Conservation (phyloP, 2,888 invertebrate genomes). For the Choreutis nemorana region DNA sequence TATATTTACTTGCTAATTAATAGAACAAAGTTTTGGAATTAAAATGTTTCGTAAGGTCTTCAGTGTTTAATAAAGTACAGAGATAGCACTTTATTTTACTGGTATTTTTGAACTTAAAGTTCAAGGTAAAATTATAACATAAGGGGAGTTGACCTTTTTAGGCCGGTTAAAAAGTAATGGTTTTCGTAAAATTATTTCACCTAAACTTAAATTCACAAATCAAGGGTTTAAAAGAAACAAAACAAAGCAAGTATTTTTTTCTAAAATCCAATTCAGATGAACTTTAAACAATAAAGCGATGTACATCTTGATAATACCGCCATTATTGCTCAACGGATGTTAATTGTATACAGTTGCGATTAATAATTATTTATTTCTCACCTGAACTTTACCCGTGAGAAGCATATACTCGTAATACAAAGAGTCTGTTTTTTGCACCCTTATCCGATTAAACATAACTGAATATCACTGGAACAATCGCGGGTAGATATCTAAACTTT, state of each 20-base stretch:
- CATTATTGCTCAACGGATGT: slow-evolving; percentile 46
- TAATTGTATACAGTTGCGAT: slow-evolving; percentile 26
- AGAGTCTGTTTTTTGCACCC: slow-evolving; percentile 24
- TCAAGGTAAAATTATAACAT: too few relatives aligned
- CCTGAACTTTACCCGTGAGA: slow-evolving; percentile 38
- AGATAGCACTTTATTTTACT: too few relatives aligned
- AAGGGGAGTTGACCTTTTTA: too few relatives aligned
- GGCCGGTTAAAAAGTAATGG: too few relatives aligned
- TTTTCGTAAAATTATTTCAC: too few relatives aligned
- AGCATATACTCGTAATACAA: slow-evolving; percentile 24
- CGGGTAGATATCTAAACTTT: neutral
- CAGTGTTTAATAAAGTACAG: too few relatives aligned
- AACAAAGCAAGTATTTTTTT: slow-evolving; percentile 9
- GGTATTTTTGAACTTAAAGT: too few relatives aligned
- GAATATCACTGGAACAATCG: neutral
- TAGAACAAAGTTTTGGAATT: too few relatives aligned
- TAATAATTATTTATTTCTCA: slow-evolving; percentile 37
- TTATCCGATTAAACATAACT: slow-evolving; percentile 29
- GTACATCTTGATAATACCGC: slow-evolving; percentile 36
- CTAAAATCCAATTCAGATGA: slow-evolving; percentile 15
- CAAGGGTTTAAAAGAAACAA: slow-evolving; percentile 8
- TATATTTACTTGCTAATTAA: too few relatives aligned
- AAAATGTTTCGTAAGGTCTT: too few relatives aligned
- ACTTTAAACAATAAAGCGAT: slow-evolving; percentile 29
- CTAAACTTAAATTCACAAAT: too few relatives aligned